Evolutionary conservation across 2,797 vertebrate genomes (phyloP).

Genomic region (Telmatherina bonti): DNA sequence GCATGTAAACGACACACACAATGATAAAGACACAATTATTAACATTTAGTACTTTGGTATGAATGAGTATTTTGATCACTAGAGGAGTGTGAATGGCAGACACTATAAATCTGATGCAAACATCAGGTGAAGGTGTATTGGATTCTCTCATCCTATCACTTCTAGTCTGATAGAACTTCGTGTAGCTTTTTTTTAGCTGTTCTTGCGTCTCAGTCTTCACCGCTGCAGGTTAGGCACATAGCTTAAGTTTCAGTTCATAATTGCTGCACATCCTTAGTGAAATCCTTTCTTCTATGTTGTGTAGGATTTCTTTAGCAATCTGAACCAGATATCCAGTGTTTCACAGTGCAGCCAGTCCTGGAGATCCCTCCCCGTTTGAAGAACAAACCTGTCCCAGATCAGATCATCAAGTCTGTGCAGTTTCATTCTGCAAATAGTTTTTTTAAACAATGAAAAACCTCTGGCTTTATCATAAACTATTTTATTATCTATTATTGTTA

Average conservation of each 20-base stretch:
- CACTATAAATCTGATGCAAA: neutral
- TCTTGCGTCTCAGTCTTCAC: slow-evolving; percentile 1
- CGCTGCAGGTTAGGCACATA: neutral
- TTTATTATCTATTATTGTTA: slow-evolving; percentile 19
- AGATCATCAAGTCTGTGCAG: slow-evolving; percentile 94
- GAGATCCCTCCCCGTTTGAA: slow-evolving; percentile 93
- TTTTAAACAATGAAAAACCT: neutral
- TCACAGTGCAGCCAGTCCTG: slow-evolving; percentile 95
- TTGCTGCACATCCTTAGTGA: neutral
- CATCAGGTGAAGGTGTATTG: neutral
- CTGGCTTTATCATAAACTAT: neutral
- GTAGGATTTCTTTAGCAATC: slow-evolving; percentile 46
- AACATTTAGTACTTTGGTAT: neutral
- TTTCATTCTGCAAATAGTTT: neutral
- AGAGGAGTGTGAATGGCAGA: slow-evolving; percentile 2
- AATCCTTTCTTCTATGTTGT: neutral
- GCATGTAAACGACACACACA: neutral
- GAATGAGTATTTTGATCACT: neutral
- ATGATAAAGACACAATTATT: neutral
- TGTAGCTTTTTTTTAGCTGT: neutral
- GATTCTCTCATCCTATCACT: neutral
- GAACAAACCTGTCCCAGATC: slow-evolving; percentile 97
- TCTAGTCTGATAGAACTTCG: neutral
- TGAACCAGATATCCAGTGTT: slow-evolving; percentile 94
- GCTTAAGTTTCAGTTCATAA: neutral